Percentiles rank a stretch among this genome's conserved stretches.
phyloP scores from a whole-genome alignment of 2,113 vertebrate genomes.

The Bubo blakistoni region DNA sequence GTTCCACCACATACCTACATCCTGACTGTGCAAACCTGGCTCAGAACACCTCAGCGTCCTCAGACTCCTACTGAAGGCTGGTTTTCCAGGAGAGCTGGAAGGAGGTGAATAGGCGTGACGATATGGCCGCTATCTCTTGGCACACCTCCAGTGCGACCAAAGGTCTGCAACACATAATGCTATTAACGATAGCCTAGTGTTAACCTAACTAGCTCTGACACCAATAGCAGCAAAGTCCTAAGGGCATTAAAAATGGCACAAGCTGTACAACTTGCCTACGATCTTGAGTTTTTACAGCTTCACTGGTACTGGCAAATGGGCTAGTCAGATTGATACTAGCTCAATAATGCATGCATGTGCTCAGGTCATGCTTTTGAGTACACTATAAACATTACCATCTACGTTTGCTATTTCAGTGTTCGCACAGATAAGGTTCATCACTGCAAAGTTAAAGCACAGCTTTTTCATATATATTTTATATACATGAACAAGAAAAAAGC shows the following conservation, averaged over 20 bases:
- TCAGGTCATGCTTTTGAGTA: neutral
- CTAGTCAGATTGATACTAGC: neutral
- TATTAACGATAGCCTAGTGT: rapidly evolving
- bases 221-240: neutral
- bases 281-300: neutral
- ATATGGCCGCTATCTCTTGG: rapidly evolving
- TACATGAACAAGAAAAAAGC: neutral
- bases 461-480: neutral
- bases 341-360: neutral
- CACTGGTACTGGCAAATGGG: neutral
- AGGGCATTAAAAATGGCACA: neutral
- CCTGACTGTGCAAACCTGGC: neutral
- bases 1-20: neutral
- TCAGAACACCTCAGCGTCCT: neutral
- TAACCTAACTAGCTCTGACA: neutral
- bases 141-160: rapidly evolving
- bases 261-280: neutral
- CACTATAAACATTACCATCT: rapidly evolving
- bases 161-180: neutral
- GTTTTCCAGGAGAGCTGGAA: neutral
- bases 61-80: neutral
- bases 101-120: rapidly evolving
- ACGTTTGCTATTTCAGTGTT: neutral
- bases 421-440: neutral
- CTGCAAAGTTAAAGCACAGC: neutral